Conservation (phyloP, 2,113 vertebrate genomes). For the Otis tarda region DNA sequence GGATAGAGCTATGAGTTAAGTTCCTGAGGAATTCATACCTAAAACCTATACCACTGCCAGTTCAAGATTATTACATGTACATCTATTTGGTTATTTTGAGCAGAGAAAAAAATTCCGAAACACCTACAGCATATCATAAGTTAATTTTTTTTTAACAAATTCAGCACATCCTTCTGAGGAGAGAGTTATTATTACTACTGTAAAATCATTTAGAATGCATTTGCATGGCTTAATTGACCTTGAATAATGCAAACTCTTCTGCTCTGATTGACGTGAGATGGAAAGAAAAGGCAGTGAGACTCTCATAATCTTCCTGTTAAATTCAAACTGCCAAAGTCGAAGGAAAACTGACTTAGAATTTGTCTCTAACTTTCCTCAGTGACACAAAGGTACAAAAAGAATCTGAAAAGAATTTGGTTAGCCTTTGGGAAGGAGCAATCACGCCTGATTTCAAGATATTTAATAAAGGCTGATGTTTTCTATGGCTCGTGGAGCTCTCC, state of each 20-base stretch:
- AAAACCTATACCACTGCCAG: neutral
- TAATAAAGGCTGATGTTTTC: neutral
- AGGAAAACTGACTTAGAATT: neutral
- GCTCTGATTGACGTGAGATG: neutral
- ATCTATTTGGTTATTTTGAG: neutral
- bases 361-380: neutral
- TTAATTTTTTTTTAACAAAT: neutral
- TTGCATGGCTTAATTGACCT: constrained; percentile 57
- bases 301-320: constrained; percentile 34
- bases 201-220: constrained; percentile 55
- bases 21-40: neutral
- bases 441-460: neutral
- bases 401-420: neutral
- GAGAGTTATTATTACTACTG: constrained; percentile 25
- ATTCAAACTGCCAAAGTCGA: constrained; percentile 12
- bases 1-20: neutral
- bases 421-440: neutral
- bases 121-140: neutral
- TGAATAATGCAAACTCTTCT: constrained; percentile 48
- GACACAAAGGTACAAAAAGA: neutral
- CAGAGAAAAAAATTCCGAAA: neutral
- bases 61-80: neutral
- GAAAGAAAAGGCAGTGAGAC: constrained; percentile 23
- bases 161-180: neutral
- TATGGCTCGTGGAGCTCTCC: neutral